phyloP scores from a whole-genome alignment of 2,797 vertebrate species.

The Sebastes vulpes region DNA sequence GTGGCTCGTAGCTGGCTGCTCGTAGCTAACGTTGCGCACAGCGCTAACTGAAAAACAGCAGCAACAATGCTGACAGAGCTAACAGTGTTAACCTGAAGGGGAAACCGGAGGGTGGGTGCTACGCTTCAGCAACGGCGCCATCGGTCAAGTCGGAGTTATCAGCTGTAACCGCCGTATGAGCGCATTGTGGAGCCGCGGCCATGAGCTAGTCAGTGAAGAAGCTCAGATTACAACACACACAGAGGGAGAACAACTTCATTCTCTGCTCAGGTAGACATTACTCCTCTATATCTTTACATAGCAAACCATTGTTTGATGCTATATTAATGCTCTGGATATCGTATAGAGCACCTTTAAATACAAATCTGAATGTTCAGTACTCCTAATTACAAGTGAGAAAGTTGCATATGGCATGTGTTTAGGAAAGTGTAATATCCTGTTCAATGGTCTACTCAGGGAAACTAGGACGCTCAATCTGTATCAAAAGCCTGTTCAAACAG shows the following conservation, averaged over 20 bases:
- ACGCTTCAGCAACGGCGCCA: too few relatives aligned
- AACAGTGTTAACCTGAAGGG: too few relatives aligned
- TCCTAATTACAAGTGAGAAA: background rate
- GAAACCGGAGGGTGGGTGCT: too few relatives aligned
- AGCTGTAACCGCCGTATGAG: too few relatives aligned
- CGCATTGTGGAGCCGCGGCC: too few relatives aligned
- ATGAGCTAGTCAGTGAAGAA: fast-evolving
- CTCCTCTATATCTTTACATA: background rate
- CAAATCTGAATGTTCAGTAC: background rate
- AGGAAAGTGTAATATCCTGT: background rate
- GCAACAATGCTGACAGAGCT: too few relatives aligned
- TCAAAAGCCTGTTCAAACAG: slow-evolving; percentile 34
- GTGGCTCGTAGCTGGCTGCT: too few relatives aligned
- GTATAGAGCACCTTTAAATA: background rate
- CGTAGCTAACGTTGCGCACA: too few relatives aligned
- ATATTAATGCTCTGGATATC: background rate
- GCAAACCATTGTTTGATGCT: background rate
- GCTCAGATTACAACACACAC: background rate
- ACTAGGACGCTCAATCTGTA: slow-evolving; percentile 2
- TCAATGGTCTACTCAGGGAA: background rate
- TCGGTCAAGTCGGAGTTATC: too few relatives aligned
- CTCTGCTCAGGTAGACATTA: background rate
- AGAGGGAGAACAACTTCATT: background rate
- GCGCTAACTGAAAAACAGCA: too few relatives aligned
- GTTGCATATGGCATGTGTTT: background rate